A percentile compares a stretch with the other conserved stretches of the same genome.
Conservation (phyloP, 2,888 invertebrate genomes). For the Cerceris ruficornis region DNA sequence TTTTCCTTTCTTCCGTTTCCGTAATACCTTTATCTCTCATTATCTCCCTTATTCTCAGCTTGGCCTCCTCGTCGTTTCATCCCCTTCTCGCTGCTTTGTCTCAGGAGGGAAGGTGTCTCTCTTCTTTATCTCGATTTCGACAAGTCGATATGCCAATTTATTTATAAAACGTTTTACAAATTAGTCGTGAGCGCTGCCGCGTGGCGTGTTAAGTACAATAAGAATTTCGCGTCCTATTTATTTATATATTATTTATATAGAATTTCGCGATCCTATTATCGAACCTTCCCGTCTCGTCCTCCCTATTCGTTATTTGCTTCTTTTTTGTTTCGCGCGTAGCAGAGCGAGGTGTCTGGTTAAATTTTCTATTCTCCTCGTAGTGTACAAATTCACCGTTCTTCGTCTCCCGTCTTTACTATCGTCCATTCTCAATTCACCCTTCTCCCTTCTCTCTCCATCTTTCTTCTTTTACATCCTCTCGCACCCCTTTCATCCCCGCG, state of each 20-base stretch:
- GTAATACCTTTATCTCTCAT: constrained; percentile 7
- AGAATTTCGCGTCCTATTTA: constrained; percentile 34
- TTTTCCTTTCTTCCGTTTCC: constrained; percentile 25
- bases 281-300: background rate
- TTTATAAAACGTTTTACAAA: constrained; percentile 75
- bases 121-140: constrained; percentile 59
- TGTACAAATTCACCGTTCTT: too few species aligned
- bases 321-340: background rate
- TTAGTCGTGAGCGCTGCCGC: constrained; percentile 68
- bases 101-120: constrained; percentile 31
- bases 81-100: constrained; percentile 12
- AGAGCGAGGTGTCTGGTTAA: constrained; percentile 2
- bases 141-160: constrained; percentile 77
- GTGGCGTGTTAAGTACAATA: constrained; percentile 58
- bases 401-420: too few species aligned
- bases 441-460: background rate
- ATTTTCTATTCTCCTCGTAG: background rate
- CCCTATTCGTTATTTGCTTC: background rate
- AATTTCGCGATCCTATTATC: background rate
- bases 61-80: constrained; percentile 2
- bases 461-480: background rate
- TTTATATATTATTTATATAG: background rate
- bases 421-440: too few species aligned
- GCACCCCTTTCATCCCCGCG: background rate
- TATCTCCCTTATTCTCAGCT: background rate